Percentiles rank a stretch among this genome's conserved stretches.
Conservation (phyloP, 2,888 invertebrate genomes). For the Dynastes hyllus region DNA sequence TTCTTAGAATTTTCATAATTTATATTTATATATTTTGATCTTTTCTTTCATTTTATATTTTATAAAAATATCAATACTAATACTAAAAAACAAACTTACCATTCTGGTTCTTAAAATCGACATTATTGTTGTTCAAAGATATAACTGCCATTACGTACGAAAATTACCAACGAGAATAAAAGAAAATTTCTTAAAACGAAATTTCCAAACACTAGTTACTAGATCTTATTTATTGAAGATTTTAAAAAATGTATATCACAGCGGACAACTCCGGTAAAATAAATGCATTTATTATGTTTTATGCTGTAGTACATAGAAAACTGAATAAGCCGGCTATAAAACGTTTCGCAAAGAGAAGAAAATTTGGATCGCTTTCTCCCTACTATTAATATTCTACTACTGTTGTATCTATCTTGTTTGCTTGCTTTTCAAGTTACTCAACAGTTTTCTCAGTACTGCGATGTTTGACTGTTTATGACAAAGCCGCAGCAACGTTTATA, state of each 20-base stretch:
- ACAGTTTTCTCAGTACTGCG: neutral
- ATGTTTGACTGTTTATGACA: slow-evolving; percentile 19
- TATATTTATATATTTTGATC: slow-evolving; percentile 1
- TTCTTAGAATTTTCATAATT: too few species aligned
- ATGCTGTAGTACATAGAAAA: neutral
- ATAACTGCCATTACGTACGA: slow-evolving; percentile 64
- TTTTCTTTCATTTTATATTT: neutral
- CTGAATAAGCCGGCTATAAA: neutral
- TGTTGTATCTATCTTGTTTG: neutral
- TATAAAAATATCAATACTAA: neutral
- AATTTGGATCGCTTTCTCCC: neutral
- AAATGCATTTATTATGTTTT: neutral
- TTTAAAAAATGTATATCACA: slow-evolving; percentile 54
- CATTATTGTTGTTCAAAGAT: slow-evolving; percentile 61
- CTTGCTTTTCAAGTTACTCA: neutral
- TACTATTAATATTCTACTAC: neutral
- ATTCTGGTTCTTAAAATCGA: slow-evolving; percentile 66
- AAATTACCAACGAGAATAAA: slow-evolving; percentile 1
- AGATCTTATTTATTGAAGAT: neutral
- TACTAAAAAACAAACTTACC: slow-evolving; percentile 61
- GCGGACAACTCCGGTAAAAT: neutral
- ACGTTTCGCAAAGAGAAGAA: too few species aligned
- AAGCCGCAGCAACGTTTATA: slow-evolving; percentile 1
- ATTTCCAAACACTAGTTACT: slow-evolving; percentile 3
- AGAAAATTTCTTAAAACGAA: slow-evolving; percentile 56